Percentiles rank a stretch among this genome's conserved stretches.
Evolutionary conservation across 2,797 vertebrate species (phyloP).

Genomic region (Poeciliopsis infans): DNA sequence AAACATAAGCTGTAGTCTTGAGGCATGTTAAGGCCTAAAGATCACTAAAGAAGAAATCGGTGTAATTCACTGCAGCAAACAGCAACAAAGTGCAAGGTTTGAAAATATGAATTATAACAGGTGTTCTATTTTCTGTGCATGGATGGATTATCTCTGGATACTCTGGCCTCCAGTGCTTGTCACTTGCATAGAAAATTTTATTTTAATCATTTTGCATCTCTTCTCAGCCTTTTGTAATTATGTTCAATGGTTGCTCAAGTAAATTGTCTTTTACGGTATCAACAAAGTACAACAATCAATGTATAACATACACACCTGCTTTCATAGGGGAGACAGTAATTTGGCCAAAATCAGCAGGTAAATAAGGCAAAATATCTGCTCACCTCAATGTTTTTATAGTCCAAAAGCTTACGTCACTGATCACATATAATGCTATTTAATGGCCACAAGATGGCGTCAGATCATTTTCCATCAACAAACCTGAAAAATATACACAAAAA

Average conservation of each 20-base stretch:
- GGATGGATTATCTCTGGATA: background rate
- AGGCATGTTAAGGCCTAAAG: background rate
- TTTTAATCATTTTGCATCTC: background rate
- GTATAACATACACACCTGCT: background rate
- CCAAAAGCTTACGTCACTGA: background rate
- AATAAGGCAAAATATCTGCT: background rate
- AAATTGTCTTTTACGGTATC: background rate
- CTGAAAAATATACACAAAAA: background rate
- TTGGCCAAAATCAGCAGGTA: background rate
- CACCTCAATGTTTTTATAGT: conserved; percentile 8
- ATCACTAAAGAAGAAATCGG: background rate
- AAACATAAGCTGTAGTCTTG: background rate
- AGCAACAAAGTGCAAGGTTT: no score
- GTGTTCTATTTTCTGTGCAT: background rate
- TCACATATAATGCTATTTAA: background rate
- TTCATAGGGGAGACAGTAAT: background rate
- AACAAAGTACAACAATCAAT: background rate
- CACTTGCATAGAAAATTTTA: background rate
- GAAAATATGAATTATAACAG: no score
- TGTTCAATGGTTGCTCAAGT: background rate
- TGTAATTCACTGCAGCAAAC: background rate
- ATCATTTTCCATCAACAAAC: background rate
- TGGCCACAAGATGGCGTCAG: conserved; percentile 24
- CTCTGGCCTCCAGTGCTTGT: background rate
- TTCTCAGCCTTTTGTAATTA: background rate